Percentiles rank a stretch among this genome's conserved stretches.
Evolutionary conservation across 2,888 invertebrate species (phyloP).

Genomic region (Cryptocephalus moraei): DNA sequence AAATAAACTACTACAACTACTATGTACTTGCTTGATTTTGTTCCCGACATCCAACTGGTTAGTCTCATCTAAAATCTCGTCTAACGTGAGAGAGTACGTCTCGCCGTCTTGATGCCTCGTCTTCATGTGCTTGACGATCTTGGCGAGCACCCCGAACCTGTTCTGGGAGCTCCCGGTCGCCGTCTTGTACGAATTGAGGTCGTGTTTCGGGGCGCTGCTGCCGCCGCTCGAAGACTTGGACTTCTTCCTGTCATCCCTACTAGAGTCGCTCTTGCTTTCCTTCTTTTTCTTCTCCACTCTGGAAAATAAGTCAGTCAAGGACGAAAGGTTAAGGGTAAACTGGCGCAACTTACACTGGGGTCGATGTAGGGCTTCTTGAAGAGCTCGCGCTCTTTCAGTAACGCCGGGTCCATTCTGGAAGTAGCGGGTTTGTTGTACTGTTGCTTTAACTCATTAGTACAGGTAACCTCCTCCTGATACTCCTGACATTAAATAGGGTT

Average conservation of each 20-base stretch:
- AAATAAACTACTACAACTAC: too few species aligned
- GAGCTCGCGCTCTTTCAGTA: slow-evolving; percentile 81
- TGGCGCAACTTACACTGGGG: slow-evolving; percentile 60
- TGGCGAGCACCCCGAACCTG: slow-evolving; percentile 86
- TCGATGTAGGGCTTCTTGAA: slow-evolving; percentile 87
- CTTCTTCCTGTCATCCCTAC: slow-evolving; percentile 69
- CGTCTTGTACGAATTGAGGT: slow-evolving; percentile 72
- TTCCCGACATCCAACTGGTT: slow-evolving; percentile 86
- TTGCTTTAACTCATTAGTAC: too few species aligned
- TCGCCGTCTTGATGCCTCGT: slow-evolving; percentile 89
- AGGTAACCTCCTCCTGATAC: too few species aligned
- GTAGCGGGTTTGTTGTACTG: too few species aligned
- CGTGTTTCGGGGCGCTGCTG: slow-evolving; percentile 56
- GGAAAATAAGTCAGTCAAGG: slow-evolving; percentile 6
- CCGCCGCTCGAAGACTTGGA: slow-evolving; percentile 50
- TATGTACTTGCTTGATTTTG: slow-evolving; percentile 72
- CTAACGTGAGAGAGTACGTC: slow-evolving; percentile 76
- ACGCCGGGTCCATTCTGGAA: slow-evolving; percentile 80
- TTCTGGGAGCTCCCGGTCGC: slow-evolving; percentile 84
- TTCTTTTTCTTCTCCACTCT: slow-evolving; percentile 78
- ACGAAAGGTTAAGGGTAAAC: slow-evolving; percentile 1
- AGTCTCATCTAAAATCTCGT: slow-evolving; percentile 93
- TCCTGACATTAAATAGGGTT: too few species aligned
- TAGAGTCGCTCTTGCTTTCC: slow-evolving; percentile 49
- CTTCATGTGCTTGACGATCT: slow-evolving; percentile 92